These are phyloP conservation scores for Hirtodrosophila confusa DNA, from an alignment of 2,888 invertebrate species.

Conservation along the genomic window DNA sequence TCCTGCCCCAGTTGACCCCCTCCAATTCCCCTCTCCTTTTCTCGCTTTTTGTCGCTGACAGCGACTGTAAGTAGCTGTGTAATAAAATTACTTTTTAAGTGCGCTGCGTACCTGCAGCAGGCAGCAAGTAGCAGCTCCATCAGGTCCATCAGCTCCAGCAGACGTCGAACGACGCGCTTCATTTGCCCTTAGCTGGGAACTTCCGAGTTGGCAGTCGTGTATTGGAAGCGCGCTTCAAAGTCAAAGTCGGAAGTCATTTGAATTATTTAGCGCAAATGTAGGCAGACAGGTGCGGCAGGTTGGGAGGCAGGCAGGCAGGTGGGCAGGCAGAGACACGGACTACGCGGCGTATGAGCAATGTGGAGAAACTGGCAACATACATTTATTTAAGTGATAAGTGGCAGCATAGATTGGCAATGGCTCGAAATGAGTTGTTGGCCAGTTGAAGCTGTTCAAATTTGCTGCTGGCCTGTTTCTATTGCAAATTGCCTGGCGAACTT, in stretches of 20 bases:
- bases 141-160: background rate
- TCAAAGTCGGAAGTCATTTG: conserved; percentile 75
- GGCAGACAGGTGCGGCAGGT: conserved; percentile 5
- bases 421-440: conserved; percentile 2
- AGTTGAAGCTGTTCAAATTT: conserved; percentile 11
- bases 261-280: conserved; percentile 63
- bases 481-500: conserved; percentile 31
- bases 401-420: conserved; percentile 1
- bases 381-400: conserved; percentile 14
- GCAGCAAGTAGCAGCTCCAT: background rate
- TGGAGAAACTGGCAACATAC: background rate
- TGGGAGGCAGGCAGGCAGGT: background rate
- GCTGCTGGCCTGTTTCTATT: conserved; percentile 2
- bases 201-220: conserved; percentile 13
- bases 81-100: conserved; percentile 80
- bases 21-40: background rate
- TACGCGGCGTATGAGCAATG: conserved; percentile 46
- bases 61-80: conserved; percentile 73
- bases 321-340: background rate
- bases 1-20: conserved; percentile 10
- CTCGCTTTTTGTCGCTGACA: conserved; percentile 39
- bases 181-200: conserved; percentile 28
- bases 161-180: conserved; percentile 26
- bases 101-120: conserved; percentile 61
- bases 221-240: conserved; percentile 57